phyloP scores from a whole-genome alignment of 2,888 invertebrate genomes.

The Therioaphis trifolii region DNA sequence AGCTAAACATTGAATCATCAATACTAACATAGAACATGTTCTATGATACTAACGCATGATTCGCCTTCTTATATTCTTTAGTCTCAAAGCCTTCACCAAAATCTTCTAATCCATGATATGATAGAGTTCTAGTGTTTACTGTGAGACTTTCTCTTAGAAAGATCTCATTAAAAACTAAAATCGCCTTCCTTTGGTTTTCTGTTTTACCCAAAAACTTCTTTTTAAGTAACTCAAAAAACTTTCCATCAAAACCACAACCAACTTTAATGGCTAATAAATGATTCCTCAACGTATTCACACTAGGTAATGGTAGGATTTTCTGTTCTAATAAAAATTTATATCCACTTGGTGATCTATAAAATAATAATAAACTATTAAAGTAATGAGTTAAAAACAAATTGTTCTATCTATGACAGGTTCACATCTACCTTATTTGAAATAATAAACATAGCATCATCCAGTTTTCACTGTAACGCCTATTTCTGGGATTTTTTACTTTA shows the following conservation, averaged over 20 bases:
- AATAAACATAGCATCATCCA: neutral
- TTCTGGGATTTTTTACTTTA: no score
- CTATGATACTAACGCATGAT: no score
- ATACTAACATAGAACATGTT: no score
- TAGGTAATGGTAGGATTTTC: neutral
- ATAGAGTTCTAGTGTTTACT: neutral
- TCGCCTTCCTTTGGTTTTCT: no score
- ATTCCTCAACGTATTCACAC: neutral
- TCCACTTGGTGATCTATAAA: neutral
- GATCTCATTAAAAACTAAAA: neutral
- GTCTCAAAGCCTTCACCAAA: neutral
- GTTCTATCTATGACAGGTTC: no score
- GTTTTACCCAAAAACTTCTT: neutral
- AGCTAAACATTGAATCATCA: constrained; percentile 2
- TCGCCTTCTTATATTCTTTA: neutral
- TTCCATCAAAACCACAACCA: neutral
- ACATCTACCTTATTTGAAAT: neutral
- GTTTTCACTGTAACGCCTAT: constrained; percentile 14
- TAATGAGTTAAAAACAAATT: no score
- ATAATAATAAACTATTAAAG: no score
- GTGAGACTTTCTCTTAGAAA: neutral
- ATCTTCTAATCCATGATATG: neutral
- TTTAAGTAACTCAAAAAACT: neutral
- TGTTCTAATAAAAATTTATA: neutral
- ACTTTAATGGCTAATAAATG: constrained; percentile 1